Conservation (phyloP, 2,113 vertebrate genomes). For the Lontra canadensis region DNA sequence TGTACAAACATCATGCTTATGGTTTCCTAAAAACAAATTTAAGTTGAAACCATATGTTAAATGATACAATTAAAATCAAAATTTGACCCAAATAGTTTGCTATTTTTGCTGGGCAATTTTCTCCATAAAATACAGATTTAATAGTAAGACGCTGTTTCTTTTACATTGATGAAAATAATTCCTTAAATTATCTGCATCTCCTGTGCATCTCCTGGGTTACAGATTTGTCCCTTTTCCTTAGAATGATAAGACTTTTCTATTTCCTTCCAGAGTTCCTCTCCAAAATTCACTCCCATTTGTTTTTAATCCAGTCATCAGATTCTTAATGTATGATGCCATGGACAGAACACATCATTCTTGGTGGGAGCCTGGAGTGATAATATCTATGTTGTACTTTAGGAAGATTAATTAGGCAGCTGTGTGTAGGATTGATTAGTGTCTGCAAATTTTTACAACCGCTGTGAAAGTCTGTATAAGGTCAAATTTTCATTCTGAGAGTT, state of each 20-base stretch:
- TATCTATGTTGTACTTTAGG: neutral
- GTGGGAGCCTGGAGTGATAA: neutral
- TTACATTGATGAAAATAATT: neutral
- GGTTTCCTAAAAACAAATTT: neutral
- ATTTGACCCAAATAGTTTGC: constrained; percentile 14
- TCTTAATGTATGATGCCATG: neutral
- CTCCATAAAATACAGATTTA: constrained; percentile 30
- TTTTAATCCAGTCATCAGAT: neutral
- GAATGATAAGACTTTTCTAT: neutral
- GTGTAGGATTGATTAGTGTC: neutral
- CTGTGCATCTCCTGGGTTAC: neutral
- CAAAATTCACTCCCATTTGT: neutral
- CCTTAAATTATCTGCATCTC: neutral
- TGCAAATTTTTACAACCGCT: neutral
- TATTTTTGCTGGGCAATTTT: neutral
- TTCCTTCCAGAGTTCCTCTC: neutral
- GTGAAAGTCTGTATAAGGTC: neutral
- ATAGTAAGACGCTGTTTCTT: neutral
- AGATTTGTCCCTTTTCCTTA: neutral
- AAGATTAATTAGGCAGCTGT: neutral
- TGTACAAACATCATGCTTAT: neutral
- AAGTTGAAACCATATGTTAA: constrained; percentile 28
- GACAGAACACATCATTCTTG: neutral
- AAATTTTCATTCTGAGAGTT: neutral
- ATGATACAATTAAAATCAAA: constrained; percentile 47